phyloP scores from a whole-genome alignment of 2,113 vertebrate species.

The Hypomesus transpacificus region DNA sequence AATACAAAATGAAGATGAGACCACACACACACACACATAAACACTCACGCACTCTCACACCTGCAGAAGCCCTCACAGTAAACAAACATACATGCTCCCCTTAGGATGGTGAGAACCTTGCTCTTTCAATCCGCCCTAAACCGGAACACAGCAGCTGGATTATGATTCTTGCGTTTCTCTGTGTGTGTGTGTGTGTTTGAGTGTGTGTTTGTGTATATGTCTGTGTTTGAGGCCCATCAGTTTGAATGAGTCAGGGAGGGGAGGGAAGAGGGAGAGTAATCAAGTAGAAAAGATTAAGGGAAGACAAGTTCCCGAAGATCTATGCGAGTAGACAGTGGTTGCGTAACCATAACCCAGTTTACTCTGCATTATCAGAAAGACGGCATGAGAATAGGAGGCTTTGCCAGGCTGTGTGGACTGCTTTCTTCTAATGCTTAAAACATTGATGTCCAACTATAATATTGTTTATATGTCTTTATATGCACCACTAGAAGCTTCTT shows the following conservation, averaged over 20 bases:
- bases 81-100: conserved; percentile 39
- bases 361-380: conserved; percentile 41
- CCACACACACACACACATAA: background rate
- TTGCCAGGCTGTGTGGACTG: background rate
- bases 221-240: conserved; percentile 39
- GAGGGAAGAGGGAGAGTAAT: conserved; percentile 58
- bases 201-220: background rate
- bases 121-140: conserved; percentile 53
- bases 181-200: background rate
- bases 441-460: background rate
- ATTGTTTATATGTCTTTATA: background rate
- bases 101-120: conserved; percentile 12
- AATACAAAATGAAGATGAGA: no score
- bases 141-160: conserved; percentile 51
- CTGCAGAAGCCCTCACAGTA: background rate
- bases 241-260: conserved; percentile 50
- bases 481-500: background rate
- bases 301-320: conserved; percentile 65
- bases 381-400: background rate
- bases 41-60: conserved; percentile 6
- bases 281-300: conserved; percentile 73
- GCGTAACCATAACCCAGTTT: conserved; percentile 66
- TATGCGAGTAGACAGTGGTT: conserved; percentile 67
- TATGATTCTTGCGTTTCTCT: conserved; percentile 7
- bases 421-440: background rate